Percentiles rank a stretch among this genome's conserved stretches.
Conservation (phyloP, 2,797 vertebrate genomes). For the Cyclopterus lumpus region DNA sequence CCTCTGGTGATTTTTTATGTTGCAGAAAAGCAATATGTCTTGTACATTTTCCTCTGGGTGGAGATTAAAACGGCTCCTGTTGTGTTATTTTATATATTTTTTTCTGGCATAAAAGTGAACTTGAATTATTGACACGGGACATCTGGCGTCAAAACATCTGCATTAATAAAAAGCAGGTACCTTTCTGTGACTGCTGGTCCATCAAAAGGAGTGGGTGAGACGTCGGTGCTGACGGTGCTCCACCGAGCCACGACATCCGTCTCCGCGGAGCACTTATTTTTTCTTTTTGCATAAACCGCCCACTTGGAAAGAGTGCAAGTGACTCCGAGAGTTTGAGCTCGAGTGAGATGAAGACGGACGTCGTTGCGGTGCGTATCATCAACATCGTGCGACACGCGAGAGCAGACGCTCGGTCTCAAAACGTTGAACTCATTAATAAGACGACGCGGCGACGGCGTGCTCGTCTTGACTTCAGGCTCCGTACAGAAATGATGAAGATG, state of each 20-base stretch:
- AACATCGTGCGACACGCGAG: conserved; percentile 19
- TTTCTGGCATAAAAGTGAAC: neutral
- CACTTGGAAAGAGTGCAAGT: neutral
- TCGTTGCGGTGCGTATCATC: neutral
- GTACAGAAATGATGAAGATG: neutral
- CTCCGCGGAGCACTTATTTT: neutral
- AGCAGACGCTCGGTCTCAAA: conserved; percentile 55
- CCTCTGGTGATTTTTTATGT: neutral
- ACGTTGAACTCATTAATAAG: conserved; percentile 53
- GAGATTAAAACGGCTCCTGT: conserved; percentile 13
- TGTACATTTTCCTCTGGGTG: neutral
- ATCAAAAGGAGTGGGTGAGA: neutral
- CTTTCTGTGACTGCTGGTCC: neutral
- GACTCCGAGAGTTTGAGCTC: neutral
- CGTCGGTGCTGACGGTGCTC: neutral
- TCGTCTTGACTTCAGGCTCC: neutral
- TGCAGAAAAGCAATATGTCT: neutral
- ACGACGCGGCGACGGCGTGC: conserved; percentile 18
- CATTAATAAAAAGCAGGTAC: neutral
- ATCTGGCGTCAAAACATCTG: conserved; percentile 3
- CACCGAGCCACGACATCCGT: neutral
- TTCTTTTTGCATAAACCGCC: neutral
- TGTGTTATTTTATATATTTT: neutral
- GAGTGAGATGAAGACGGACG: neutral
- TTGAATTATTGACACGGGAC: neutral